Evolutionary conservation across 2,113 vertebrate genomes (phyloP), one percentile per base, ranked within the genome.

Genomic region (Gasterosteus aculeatus): DNA sequence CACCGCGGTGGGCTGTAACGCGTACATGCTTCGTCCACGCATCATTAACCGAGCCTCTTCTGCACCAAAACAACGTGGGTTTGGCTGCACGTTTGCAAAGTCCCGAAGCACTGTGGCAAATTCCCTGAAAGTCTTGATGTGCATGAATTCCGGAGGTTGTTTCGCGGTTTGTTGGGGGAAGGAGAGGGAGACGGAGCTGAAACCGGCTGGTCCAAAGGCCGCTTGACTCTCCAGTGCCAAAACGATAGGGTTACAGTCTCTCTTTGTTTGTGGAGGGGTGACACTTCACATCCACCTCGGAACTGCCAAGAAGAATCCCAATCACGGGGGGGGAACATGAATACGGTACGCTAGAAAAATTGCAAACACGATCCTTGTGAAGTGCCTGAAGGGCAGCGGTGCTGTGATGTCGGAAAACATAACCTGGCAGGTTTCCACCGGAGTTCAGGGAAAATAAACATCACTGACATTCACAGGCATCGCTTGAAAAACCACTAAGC

Each of bases 31-130:
- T 87, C 35, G 31, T 87, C 77, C 85, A 89, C 85, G 86, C 88
- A 90, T 92, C 90, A 88, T 92, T 92, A 91, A 91, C 89, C 89
- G 35, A 81, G 79, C 80, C 84, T 12, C 76, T 57, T 83, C 82
- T 75, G 82, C 81, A 72, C 73, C 87, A 65, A 79, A 87, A 87
- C 77, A 90, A 77, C 86, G 77, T 15, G 68, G 88, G 75, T 87
- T 85, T 92, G 88, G 79, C 84, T 77, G 65, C 77, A 42, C 15
- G 11, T 62, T 74, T 54, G 10, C 46, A 46, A 86, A 85, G 82
- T 83, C 72, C 80, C 72, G 61, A 80, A 62, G 85, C 77, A 58
- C 75, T 58, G 82, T 87, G 77, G 88, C 85, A 81, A 87, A 84
- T 77, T 78, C 81, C 88, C 81, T 73, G 61, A 86, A 88, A 84